Conservation (phyloP, 2,888 invertebrate species). For the Napeogenes inachia region DNA sequence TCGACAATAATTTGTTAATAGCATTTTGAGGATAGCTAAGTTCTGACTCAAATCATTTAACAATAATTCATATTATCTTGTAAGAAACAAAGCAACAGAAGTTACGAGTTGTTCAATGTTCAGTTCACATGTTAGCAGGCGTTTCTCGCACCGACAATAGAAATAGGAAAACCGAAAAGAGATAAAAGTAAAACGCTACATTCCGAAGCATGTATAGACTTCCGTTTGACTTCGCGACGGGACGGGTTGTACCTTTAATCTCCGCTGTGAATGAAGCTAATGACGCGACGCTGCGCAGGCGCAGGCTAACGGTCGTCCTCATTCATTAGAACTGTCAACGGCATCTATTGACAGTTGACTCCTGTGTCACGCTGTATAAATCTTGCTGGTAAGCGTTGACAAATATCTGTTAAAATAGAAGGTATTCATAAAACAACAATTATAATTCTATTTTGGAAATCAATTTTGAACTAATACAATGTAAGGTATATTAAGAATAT, state of each 20-base stretch:
- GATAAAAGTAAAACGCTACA: conserved; percentile 43
- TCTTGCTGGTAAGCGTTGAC: conserved; percentile 15
- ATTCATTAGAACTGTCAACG: conserved; percentile 73
- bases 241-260: conserved; percentile 70
- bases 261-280: conserved; percentile 64
- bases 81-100: too few relatives aligned
- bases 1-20: too few relatives aligned
- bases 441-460: too few relatives aligned
- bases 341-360: conserved; percentile 73
- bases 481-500: too few relatives aligned
- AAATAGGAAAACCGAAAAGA: conserved; percentile 32
- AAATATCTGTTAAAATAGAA: conserved; percentile 5
- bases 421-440: too few relatives aligned
- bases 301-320: conserved; percentile 64
- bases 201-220: conserved; percentile 56
- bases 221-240: conserved; percentile 60
- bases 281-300: conserved; percentile 44
- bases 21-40: too few relatives aligned
- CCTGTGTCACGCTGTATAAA: conserved; percentile 50
- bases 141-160: conserved; percentile 25
- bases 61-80: too few relatives aligned
- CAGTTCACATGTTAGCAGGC: conserved; percentile 1
- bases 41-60: too few relatives aligned
- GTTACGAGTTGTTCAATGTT: not conserved
- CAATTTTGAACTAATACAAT: too few relatives aligned